Evolutionary conservation across 2,113 vertebrate genomes (phyloP), one percentile per base, ranked within the genome.

Genomic region (Burhinus bistriatus): DNA sequence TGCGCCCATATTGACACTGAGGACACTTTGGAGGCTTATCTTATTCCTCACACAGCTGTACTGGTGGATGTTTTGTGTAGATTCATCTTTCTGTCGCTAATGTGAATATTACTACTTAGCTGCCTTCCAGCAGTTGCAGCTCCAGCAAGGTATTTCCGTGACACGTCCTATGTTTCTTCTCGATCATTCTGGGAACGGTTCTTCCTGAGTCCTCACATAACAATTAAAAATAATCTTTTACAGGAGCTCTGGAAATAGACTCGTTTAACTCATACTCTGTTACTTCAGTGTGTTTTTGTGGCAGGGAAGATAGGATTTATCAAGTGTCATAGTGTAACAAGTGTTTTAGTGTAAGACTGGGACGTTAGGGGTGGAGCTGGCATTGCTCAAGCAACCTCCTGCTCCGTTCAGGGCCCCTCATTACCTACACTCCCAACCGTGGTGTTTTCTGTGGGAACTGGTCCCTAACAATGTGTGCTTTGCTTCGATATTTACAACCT

Each of bases 391-490:
- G 12, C 49, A 73, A 29, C 42, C 59, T 91, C 68, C 62, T 22
- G 32, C 88, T 90, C 83, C 75, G 25, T 87, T 91, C 30, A 55
- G 68, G 57, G 75, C 52, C 66, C 77, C 79, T 96, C 82, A 78
- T 95, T 95, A 87, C 92, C 68, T 88, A 52, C 38, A 9, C 80
- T 95, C 54, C 80, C 82, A 83, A 77, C 90, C 2, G 22, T 30
- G 73, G 68, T 51, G 36, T 85, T 94, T 97, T 96, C 95, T 96
- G 87, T 91, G 94, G 92, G 93, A 96, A 95, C 85, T 71, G 93
- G 32, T 91, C 82, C 83, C 80, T 91, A 94, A 96, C 92, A 96
- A 94, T 93, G 76, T 94, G 51, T 1, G 45, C 88, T 95, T 84
- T 91, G 42, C 90, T 89, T 65, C 9, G 2, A 80, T 93, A 84